These are phyloP conservation scores for Scortum barcoo DNA, from an alignment of 2,113 vertebrate species.

Conservation along the genomic window DNA sequence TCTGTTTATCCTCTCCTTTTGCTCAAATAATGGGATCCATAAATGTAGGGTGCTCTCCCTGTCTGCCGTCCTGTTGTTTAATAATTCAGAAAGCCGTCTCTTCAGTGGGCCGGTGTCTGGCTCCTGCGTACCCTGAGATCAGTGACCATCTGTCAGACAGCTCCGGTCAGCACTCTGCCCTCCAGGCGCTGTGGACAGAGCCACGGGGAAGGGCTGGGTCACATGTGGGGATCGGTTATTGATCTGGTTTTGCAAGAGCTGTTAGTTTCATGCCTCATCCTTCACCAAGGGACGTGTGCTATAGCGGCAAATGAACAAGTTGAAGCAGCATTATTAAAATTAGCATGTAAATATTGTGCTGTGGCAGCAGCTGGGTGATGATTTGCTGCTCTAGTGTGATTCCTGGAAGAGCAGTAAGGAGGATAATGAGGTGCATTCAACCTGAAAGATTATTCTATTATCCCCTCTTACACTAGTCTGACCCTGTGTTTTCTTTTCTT, in stretches of 20 bases:
- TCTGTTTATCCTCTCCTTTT: not conserved
- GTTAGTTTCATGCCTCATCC: conserved; percentile 32
- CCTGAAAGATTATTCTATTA: conserved; percentile 45
- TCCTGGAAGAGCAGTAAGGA: not conserved
- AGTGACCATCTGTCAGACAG: conserved; percentile 79
- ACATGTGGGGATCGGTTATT: conserved; percentile 52
- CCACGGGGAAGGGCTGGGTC: conserved; percentile 46
- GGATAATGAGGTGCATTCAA: conserved; percentile 41
- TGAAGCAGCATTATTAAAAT: not conserved
- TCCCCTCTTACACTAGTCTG: conserved; percentile 17
- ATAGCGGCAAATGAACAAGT: not conserved
- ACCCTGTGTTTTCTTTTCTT: conserved; percentile 51
- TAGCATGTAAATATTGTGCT: not conserved
- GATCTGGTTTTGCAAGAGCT: conserved; percentile 59
- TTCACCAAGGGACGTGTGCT: not conserved
- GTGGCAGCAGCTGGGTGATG: not conserved
- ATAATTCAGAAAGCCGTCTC: conserved; percentile 65
- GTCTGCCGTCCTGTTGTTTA: conserved; percentile 39
- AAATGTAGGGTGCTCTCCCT: conserved; percentile 2
- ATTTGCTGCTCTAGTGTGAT: not conserved
- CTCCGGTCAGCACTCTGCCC: conserved; percentile 36
- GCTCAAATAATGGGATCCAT: not conserved
- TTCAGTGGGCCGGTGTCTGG: conserved; percentile 27
- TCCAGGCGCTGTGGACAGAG: conserved; percentile 32
- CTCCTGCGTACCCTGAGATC: conserved; percentile 59